phyloP scores from a whole-genome alignment of 2,888 invertebrate species.

The Alitta virens region DNA sequence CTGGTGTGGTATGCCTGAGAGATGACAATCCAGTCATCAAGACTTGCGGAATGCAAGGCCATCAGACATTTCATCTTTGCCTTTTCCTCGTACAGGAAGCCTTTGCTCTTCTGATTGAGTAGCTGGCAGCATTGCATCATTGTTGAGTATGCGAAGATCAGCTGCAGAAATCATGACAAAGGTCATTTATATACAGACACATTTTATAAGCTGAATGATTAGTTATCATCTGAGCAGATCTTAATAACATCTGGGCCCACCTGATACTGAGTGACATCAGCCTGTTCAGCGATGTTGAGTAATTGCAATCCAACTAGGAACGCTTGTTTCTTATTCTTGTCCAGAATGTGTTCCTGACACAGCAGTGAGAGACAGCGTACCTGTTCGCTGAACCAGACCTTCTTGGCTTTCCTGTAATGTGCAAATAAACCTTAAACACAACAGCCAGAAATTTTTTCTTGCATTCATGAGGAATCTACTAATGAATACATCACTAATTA shows the following conservation, averaged over 20 bases:
- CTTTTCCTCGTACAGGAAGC: conserved; percentile 11
- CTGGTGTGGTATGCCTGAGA: too few species aligned
- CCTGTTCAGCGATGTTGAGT: conserved; percentile 26
- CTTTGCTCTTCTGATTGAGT: conserved; percentile 2
- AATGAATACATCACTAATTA: too few species aligned
- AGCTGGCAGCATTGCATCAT: conserved; percentile 19
- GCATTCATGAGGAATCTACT: too few species aligned
- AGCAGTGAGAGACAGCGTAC: conserved; percentile 22
- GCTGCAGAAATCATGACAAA: conserved; percentile 8
- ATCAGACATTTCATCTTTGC: neutral
- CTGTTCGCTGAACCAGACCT: conserved; percentile 18
- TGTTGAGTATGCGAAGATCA: conserved; percentile 20
- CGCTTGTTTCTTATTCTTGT: conserved; percentile 3
- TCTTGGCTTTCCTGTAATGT: conserved; percentile 9
- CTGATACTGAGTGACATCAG: conserved; percentile 11
- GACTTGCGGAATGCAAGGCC: too few species aligned
- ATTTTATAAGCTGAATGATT: too few species aligned
- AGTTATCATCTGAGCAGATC: too few species aligned
- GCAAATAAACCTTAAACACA: too few species aligned
- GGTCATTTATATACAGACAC: too few species aligned
- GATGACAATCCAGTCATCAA: too few species aligned
- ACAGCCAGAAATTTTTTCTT: too few species aligned
- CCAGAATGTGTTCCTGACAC: conserved; percentile 15
- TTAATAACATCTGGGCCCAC: conserved; percentile 2
- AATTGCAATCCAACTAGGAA: conserved; percentile 22